Percentiles rank a stretch among this genome's conserved stretches.
Conservation (phyloP, 2,888 invertebrate species). For the Hypercompe scribonia region DNA sequence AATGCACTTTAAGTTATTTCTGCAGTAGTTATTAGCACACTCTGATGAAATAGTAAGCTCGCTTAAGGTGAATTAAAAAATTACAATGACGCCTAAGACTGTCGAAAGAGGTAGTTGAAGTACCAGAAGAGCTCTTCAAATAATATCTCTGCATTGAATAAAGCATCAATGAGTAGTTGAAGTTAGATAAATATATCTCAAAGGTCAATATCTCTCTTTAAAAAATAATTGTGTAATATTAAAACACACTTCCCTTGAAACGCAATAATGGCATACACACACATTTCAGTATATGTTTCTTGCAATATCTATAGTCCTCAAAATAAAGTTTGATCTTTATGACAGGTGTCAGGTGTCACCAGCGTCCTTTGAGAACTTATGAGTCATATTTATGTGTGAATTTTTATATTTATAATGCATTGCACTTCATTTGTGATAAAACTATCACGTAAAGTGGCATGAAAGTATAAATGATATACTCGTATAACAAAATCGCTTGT, state of each 20-base stretch:
- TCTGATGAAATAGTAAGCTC: neutral
- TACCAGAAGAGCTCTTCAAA: neutral
- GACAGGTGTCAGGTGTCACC: no score
- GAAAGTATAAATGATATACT: no score
- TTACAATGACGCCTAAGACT: neutral
- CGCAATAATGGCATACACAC: neutral
- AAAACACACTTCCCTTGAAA: neutral
- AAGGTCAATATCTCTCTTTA: neutral
- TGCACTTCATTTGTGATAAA: no score
- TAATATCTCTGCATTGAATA: neutral
- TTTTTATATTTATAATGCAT: no score
- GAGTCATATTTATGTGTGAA: no score
- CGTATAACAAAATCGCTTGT: no score
- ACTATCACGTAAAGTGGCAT: no score
- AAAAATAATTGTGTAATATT: neutral
- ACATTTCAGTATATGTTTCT: neutral
- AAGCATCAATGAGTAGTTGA: neutral
- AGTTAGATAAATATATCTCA: neutral
- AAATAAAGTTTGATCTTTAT: no score
- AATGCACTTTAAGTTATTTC: no score
- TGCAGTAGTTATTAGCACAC: neutral
- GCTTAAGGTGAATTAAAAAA: neutral
- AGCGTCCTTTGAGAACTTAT: no score
- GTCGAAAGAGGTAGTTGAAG: neutral
- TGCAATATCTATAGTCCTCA: no score